Base-by-base conservation (phyloP, 2,888 invertebrate genomes). In the Beris morrisii region DNA sequence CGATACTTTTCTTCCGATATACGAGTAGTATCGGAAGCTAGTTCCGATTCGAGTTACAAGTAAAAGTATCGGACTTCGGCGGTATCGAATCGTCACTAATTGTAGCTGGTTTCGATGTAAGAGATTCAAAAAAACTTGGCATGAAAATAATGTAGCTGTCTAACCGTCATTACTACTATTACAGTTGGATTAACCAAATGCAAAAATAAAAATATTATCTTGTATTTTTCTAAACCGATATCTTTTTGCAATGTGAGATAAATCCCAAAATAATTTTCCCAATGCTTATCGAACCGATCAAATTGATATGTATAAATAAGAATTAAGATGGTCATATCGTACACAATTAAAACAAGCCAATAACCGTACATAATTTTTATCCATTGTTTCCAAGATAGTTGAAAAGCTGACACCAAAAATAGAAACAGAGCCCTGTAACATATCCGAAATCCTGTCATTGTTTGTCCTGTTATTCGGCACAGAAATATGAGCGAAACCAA, bases 121-220 rank as follows among this genome's bases (percentile, higher is more conserved):
- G 31, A 38, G 65, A 69, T 66, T 86, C 87, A 79, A 98, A 88
- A n/a, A 81, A 98, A 99, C 72, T 95, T 93, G 72, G 89, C 88
- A 78, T 99, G 99, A 83, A 99, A 98, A 81, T 98, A 98, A 81
- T 99, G 97, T 59, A 93, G 92, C 82, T 99, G 99, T 73, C 99
- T 88, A 70, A 97, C 97, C 7, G 97, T 95, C 70, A 98, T 91
- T 66, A 99, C 93, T 11, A 99, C 91, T 79, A 99, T 96, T 73
- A 93, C 88, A 1, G 98, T 98, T 0, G 99, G 98, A 0, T 95
- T 95, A 66, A 98, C 84, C 30, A 99, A 84, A 75, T 94, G 90
- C 12, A 95, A 86, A 78, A 98, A 97, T 69, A 99, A 83, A 74
- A 92, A 91, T 69, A 93, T 93, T 2, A 92, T 92, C 76, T 89